Conservation (phyloP, 2,113 vertebrate species). For the Rostratula benghalensis region DNA sequence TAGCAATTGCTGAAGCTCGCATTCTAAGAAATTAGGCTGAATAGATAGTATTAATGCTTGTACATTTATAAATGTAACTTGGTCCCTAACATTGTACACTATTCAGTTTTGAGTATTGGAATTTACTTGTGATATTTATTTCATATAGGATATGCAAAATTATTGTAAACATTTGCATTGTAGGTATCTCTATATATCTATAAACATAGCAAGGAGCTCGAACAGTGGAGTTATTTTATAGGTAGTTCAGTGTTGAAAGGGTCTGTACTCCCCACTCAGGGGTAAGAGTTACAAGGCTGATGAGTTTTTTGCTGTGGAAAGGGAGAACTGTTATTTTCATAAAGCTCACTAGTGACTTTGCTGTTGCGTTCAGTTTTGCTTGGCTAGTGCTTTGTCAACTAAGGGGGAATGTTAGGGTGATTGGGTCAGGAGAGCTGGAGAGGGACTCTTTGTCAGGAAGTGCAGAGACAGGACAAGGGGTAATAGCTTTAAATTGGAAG, state of each 20-base stretch:
- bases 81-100: background rate
- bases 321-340: background rate
- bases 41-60: background rate
- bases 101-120: constrained; percentile 9
- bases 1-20: constrained; percentile 28
- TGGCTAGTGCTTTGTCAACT: background rate
- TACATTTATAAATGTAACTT: constrained; percentile 32
- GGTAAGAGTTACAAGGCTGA: background rate
- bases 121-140: constrained; percentile 32
- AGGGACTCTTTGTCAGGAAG: no score
- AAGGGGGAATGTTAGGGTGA: background rate
- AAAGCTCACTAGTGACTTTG: background rate
- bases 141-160: background rate
- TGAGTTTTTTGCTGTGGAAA: constrained; percentile 21
- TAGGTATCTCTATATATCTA: background rate
- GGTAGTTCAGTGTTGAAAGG: background rate
- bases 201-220: background rate
- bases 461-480: no score
- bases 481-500: no score
- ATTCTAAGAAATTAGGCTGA: constrained; percentile 18
- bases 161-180: background rate
- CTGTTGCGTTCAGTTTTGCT: background rate
- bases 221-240: background rate
- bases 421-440: background rate
- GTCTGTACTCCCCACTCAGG: background rate